These are phyloP conservation scores for Pristionchus maxplancki DNA, from an alignment of 2,888 invertebrate genomes.

Conservation along the genomic window DNA sequence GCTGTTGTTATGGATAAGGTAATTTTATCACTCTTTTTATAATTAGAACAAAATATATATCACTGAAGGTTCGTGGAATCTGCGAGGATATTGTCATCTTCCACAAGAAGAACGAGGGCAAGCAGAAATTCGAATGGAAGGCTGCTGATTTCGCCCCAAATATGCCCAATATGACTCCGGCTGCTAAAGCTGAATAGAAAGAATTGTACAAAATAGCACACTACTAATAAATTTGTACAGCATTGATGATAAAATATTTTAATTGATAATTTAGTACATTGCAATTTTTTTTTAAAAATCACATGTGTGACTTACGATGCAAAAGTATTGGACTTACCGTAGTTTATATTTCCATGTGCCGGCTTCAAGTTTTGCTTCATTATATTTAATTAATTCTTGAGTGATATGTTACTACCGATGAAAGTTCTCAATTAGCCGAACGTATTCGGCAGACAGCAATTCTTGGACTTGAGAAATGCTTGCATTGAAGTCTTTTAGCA, in stretches of 20 bases:
- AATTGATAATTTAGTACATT: not conserved
- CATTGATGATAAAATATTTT: not conserved
- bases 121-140: constrained; percentile 10
- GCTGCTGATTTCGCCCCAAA: not conserved
- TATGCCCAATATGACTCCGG: not conserved
- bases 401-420: no score
- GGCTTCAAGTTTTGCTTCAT: no score
- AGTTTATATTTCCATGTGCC: no score
- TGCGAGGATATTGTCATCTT: constrained; percentile 41
- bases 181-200: not conserved
- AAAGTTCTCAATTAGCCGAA: no score
- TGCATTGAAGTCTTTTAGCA: no score
- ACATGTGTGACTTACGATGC: no score
- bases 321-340: no score
- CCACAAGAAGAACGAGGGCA: constrained; percentile 32
- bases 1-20: constrained; percentile 33
- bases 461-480: no score
- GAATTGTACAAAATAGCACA: not conserved
- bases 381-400: no score
- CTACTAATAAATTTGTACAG: not conserved
- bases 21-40: not conserved
- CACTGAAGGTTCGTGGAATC: constrained; percentile 35
- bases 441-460: no score
- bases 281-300: no score
- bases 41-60: no score